These are phyloP conservation scores for Paramisgurnus dabryanus DNA, from an alignment of 2,113 vertebrate genomes.

Conservation along the genomic window DNA sequence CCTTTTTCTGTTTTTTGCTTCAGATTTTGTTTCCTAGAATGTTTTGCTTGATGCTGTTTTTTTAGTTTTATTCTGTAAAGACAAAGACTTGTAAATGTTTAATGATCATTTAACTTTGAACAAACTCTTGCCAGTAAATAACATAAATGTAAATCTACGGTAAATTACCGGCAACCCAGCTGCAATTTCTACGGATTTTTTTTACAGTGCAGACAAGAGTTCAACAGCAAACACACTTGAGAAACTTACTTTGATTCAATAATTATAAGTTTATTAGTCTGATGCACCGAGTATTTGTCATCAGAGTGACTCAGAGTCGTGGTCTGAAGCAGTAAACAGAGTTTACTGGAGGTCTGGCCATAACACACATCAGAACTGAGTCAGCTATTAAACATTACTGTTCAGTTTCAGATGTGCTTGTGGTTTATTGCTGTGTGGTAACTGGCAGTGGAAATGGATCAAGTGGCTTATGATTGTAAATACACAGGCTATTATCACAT, in stretches of 20 bases:
- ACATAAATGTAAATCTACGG: no score
- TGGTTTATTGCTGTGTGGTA: neutral
- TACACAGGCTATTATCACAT: no score
- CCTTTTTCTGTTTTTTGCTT: no score
- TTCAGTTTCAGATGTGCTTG: neutral
- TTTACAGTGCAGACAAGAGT: neutral
- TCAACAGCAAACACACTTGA: conserved; percentile 14
- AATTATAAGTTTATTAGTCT: conserved; percentile 47
- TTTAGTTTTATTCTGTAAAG: no score
- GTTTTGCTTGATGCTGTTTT: no score
- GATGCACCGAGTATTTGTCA: conserved; percentile 50
- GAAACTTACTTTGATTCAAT: neutral
- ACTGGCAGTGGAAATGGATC: neutral
- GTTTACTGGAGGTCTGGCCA: conserved; percentile 39
- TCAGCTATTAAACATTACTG: neutral
- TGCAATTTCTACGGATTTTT: no score
- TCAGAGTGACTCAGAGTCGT: conserved; percentile 38
- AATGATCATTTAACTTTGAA: no score
- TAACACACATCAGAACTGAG: conserved; percentile 5
- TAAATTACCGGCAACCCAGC: no score
- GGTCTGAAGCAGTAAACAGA: conserved; percentile 40
- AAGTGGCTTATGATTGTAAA: no score
- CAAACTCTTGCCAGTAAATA: no score
- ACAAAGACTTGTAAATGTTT: no score
- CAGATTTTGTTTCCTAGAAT: no score